phyloP scores from a whole-genome alignment of 2,113 vertebrate genomes.

The Balaenoptera acutorostrata region DNA sequence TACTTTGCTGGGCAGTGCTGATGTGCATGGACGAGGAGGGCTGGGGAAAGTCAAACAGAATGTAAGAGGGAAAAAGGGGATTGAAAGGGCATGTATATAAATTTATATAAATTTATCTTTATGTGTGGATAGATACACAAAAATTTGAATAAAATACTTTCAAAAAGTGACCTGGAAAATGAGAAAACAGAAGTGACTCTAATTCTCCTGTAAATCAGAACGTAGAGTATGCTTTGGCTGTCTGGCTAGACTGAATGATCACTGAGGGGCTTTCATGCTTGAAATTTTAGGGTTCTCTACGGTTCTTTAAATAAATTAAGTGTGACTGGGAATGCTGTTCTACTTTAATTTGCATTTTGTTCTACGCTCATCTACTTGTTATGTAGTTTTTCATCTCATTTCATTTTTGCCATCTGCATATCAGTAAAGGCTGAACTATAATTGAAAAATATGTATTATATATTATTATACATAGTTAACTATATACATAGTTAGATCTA shows the following conservation, averaged over 20 bases:
- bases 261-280: neutral
- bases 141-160: neutral
- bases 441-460: neutral
- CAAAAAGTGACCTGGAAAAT: neutral
- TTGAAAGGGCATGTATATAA: neutral
- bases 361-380: neutral
- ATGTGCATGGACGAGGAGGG: neutral
- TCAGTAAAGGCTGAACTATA: constrained; percentile 13
- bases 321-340: neutral
- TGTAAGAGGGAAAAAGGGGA: neutral
- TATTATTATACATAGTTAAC: neutral
- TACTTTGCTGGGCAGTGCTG: neutral
- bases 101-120: neutral
- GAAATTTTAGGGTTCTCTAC: neutral
- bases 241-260: neutral
- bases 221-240: neutral
- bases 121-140: neutral
- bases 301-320: neutral
- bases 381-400: neutral
- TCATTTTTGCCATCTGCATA: neutral
- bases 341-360: neutral
- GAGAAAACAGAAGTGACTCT: neutral
- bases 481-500: neutral
- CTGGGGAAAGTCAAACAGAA: neutral
- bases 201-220: neutral